Evolutionary conservation across 2,797 vertebrate genomes (phyloP).

Genomic region (Oreonectes daqikongensis): DNA sequence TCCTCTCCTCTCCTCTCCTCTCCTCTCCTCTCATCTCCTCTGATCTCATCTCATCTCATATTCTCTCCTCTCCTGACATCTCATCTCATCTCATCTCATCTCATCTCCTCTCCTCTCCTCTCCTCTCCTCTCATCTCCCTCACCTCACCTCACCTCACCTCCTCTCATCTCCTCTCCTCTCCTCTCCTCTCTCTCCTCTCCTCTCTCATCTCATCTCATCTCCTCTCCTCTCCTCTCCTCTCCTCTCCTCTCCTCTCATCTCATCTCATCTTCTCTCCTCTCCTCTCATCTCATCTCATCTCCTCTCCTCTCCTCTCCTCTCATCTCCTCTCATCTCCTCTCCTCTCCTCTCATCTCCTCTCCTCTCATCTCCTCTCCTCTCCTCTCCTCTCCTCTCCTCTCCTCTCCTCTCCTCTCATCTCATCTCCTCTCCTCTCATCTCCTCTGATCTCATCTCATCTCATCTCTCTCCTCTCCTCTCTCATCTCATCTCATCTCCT

Average conservation of each 20-base stretch:
- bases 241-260: no score
- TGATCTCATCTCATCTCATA: not conserved
- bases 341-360: not conserved
- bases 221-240: not conserved
- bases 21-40: not conserved
- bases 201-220: not conserved
- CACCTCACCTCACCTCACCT: no score
- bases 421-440: not conserved
- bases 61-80: no score
- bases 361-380: not conserved
- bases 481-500: not conserved
- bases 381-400: no score
- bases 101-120: not conserved
- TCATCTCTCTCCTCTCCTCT: not conserved
- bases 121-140: not conserved
- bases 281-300: not conserved
- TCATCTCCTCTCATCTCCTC: not conserved
- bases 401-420: not conserved
- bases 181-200: no score
- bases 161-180: not conserved
- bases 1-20: no score
- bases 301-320: not conserved
- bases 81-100: not conserved
- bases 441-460: no score
- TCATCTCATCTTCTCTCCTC: not conserved